A percentile compares a stretch with the other conserved stretches of the same genome.
Conservation (phyloP, 1,140 invertebrate genomes). For the Drosophila lacteicornis region DNA sequence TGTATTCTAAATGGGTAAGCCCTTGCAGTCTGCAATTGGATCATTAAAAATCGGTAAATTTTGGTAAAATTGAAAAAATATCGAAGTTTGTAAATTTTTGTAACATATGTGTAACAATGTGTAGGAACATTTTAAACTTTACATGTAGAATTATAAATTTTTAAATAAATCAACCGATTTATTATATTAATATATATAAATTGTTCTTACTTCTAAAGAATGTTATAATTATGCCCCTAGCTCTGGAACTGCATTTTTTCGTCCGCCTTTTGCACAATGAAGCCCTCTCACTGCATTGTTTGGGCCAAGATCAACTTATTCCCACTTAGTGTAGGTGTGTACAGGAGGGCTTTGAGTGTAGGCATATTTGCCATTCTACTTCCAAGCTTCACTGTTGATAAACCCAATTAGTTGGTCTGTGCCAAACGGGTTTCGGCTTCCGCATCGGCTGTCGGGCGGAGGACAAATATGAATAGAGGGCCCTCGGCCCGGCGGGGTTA, state of each 20-base stretch:
- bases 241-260: constrained; percentile 8
- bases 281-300: constrained; percentile 30
- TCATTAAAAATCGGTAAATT: too few species aligned
- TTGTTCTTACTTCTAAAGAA: too few species aligned
- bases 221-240: too few species aligned
- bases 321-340: background rate
- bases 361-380: constrained; percentile 44
- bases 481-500: background rate
- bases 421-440: constrained; percentile 51
- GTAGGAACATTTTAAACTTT: too few species aligned
- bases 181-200: too few species aligned
- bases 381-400: constrained; percentile 64
- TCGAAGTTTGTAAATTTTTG: too few species aligned
- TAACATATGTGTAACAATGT: too few species aligned
- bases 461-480: background rate
- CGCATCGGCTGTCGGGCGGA: constrained; percentile 12
- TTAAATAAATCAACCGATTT: too few species aligned
- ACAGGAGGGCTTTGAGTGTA: background rate
- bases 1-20: too few species aligned
- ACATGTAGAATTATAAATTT: too few species aligned
- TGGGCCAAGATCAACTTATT: background rate
- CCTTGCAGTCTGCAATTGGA: too few species aligned
- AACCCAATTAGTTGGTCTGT: constrained; percentile 64
- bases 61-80: too few species aligned
- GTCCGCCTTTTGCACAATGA: constrained; percentile 7